Conservation (phyloP, 2,888 invertebrate species). For the Archips xylosteana region DNA sequence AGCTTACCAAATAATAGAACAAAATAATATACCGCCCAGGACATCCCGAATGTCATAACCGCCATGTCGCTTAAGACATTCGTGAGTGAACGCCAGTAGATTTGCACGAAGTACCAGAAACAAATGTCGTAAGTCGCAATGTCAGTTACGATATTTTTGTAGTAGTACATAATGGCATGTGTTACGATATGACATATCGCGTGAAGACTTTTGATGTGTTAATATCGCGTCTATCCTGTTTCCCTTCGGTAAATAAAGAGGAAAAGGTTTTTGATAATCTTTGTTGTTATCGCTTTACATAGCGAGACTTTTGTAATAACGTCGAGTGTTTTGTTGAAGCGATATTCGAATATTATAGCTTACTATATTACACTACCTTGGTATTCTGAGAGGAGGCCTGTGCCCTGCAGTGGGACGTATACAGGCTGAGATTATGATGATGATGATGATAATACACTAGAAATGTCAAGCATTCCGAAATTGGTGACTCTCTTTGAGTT, state of each 20-base stretch:
- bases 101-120: background rate
- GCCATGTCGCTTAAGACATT: constrained; percentile 11
- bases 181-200: constrained; percentile 43
- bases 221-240: constrained; percentile 42
- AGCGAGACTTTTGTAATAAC: background rate
- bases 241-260: constrained; percentile 34
- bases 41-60: constrained; percentile 1
- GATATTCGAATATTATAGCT: too few species aligned
- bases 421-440: too few species aligned
- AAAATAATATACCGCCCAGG: constrained; percentile 26
- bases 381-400: too few species aligned
- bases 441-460: too few species aligned
- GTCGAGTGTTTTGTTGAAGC: background rate
- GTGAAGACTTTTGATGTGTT: constrained; percentile 47
- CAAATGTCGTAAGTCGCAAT: background rate
- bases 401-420: too few species aligned
- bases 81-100: background rate
- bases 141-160: constrained; percentile 9
- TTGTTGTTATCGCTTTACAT: constrained; percentile 16
- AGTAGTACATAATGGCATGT: constrained; percentile 15
- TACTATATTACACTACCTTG: too few species aligned
- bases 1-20: constrained; percentile 31
- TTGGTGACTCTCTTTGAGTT: too few species aligned
- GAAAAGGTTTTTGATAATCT: constrained; percentile 35
- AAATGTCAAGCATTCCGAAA: too few species aligned